phyloP scores from a whole-genome alignment of 2,797 vertebrate species.

The Miichthys miiuy region DNA sequence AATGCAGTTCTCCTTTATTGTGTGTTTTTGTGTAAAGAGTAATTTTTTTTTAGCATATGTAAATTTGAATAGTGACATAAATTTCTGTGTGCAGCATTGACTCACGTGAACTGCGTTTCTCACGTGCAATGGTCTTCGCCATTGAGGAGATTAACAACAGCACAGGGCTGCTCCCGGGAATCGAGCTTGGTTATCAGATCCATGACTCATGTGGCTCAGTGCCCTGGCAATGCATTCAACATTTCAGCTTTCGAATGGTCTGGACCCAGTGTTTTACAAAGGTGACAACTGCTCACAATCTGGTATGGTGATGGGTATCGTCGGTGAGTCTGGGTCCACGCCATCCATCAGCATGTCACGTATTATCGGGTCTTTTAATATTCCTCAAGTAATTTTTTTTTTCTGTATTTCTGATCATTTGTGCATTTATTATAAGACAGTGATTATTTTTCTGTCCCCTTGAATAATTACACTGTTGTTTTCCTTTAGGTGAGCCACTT shows the following conservation, averaged over 20 bases:
- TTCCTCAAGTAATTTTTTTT: not conserved
- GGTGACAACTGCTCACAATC: too few relatives aligned
- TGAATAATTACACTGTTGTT: not conserved
- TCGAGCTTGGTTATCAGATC: not conserved
- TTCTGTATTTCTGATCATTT: not conserved
- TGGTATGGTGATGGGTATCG: too few relatives aligned
- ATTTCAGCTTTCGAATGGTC: too few relatives aligned
- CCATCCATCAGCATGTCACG: not conserved
- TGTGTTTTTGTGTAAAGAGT: not conserved
- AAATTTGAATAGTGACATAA: not conserved
- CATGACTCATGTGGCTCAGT: too few relatives aligned
- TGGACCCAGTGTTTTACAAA: too few relatives aligned
- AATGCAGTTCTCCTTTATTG: too few relatives aligned
- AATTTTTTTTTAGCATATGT: not conserved
- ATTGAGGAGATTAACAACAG: too few relatives aligned
- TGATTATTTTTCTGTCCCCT: not conserved
- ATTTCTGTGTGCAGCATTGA: not conserved
- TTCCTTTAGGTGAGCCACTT: slow-evolving; percentile 78
- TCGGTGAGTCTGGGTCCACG: too few relatives aligned
- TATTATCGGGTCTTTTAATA: not conserved
- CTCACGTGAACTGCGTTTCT: too few relatives aligned
- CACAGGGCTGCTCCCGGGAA: not conserved
- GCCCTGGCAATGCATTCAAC: too few relatives aligned
- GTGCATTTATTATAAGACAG: not conserved
- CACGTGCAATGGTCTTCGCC: too few relatives aligned